phyloP scores from a whole-genome alignment of 2,113 vertebrate genomes.

The Bagarius yarrelli region DNA sequence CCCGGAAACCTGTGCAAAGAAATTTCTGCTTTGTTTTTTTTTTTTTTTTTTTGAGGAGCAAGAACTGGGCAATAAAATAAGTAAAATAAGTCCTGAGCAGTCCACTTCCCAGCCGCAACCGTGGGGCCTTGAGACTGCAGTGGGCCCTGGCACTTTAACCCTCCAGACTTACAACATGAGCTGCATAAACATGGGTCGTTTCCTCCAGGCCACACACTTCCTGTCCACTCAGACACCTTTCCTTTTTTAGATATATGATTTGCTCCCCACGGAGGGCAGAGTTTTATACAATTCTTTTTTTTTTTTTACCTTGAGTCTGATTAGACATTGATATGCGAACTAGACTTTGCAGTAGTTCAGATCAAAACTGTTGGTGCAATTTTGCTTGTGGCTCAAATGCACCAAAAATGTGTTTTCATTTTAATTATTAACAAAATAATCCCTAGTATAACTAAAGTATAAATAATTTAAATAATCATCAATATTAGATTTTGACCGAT shows the following conservation, averaged over 20 bases:
- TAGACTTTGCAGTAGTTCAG: too few relatives aligned
- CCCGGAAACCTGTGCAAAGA: neutral
- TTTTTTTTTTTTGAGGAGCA: slow-evolving; percentile 16
- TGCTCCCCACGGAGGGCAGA: slow-evolving; percentile 15
- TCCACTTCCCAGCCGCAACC: slow-evolving; percentile 40
- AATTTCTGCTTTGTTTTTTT: slow-evolving; percentile 8
- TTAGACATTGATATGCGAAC: too few relatives aligned
- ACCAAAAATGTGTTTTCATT: too few relatives aligned
- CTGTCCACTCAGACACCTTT: slow-evolving; percentile 33
- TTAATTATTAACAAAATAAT: too few relatives aligned
- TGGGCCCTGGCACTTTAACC: slow-evolving; percentile 27
- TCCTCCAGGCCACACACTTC: slow-evolving; percentile 38
- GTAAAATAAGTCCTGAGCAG: slow-evolving; percentile 15
- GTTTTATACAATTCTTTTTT: neutral
- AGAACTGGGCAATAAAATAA: slow-evolving; percentile 7
- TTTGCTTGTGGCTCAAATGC: too few relatives aligned
- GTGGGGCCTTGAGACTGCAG: slow-evolving; percentile 20
- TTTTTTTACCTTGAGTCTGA: too few relatives aligned
- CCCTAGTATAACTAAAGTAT: too few relatives aligned
- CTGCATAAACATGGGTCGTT: slow-evolving; percentile 31
- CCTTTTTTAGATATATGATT: slow-evolving; percentile 27
- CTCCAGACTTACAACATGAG: slow-evolving; percentile 27
- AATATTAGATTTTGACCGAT: too few relatives aligned
- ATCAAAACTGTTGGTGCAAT: too few relatives aligned
- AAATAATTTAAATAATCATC: too few relatives aligned